Evolutionary conservation across 2,797 vertebrate genomes (phyloP), one percentile per base, ranked within the genome.

Genomic region (Manis pentadactyla): DNA sequence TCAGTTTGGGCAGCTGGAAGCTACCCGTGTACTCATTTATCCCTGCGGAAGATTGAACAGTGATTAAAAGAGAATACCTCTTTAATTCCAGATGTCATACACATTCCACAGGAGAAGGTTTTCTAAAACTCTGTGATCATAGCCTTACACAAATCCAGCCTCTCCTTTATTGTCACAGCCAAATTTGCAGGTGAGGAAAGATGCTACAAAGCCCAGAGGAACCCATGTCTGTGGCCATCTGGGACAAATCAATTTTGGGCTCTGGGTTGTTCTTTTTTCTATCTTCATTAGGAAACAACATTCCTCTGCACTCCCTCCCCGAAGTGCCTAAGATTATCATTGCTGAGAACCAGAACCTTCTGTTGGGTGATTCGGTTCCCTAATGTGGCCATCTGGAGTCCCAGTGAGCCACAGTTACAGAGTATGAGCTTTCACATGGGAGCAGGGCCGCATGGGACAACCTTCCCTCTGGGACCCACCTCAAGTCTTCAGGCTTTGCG

Each of bases 1-100:
- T 97, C 97, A 97, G 97, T 97, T 94, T 94, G 93, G 98, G 97
- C 98, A 98, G 98, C 97, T 98, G 98, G 90, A 97, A 92, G 82
- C 95, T 98, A 95, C 97, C 93, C 96, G 18, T 87, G 11, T 53
- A 74, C 85, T 93, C 85, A 75, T 97, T 90, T 96, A 95, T 96
- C 88, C 96, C 94, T 94, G 93, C 4, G 86, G 94, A 97, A 98
- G 95, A 94, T 79, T 96, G 97, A 98, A 96, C 93, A 97, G 97
- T 95, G 97, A 98, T 98, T 98, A 98, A 98, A 98, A 94, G 96
- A 97, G 95, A 96, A 97, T 92, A 94, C 94, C 88, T 98, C 96
- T 95, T 97, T 95, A 95, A 97, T 96, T 95, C 96, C 97, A 96
- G 95, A 95, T 97, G 96, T 97, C 96, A 91, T 78, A 93, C 27